phyloP scores from a whole-genome alignment of 1,140 invertebrate genomes.

The Sweltsa coloradensis region DNA sequence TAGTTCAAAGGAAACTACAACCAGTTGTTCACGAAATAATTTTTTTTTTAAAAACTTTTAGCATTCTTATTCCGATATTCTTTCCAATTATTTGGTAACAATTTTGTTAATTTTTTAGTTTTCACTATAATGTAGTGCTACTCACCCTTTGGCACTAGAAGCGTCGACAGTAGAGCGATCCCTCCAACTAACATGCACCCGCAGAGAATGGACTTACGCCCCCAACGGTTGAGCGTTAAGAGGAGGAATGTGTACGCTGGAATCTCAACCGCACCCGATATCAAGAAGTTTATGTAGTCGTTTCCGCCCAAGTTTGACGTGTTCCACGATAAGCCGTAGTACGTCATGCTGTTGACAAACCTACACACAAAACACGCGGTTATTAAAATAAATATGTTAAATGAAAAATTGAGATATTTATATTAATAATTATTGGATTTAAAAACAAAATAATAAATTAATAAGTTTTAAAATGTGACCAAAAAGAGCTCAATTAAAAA shows the following conservation, averaged over 20 bases:
- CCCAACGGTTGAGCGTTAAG: conserved; percentile 56
- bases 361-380: conserved; percentile 29
- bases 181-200: conserved; percentile 56
- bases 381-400: background rate
- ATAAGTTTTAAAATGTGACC: too few species aligned
- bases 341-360: conserved; percentile 65
- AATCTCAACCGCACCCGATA: conserved; percentile 65
- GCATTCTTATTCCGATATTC: too few species aligned
- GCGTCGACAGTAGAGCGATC: conserved; percentile 40
- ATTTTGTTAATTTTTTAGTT: too few species aligned
- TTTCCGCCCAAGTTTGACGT: conserved; percentile 57
- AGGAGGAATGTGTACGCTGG: conserved; percentile 58
- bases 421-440: background rate
- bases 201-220: conserved; percentile 52
- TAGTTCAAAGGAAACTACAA: too few species aligned
- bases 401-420: background rate
- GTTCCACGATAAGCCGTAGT: conserved; percentile 72
- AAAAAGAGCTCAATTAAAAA: too few species aligned
- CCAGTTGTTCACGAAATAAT: too few species aligned
- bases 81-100: too few species aligned
- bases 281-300: conserved; percentile 60
- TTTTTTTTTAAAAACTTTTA: too few species aligned
- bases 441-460: background rate
- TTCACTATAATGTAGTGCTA: too few species aligned
- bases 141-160: conserved; percentile 41